Conservation (phyloP, 2,888 invertebrate genomes). For the Tridacna crocea region DNA sequence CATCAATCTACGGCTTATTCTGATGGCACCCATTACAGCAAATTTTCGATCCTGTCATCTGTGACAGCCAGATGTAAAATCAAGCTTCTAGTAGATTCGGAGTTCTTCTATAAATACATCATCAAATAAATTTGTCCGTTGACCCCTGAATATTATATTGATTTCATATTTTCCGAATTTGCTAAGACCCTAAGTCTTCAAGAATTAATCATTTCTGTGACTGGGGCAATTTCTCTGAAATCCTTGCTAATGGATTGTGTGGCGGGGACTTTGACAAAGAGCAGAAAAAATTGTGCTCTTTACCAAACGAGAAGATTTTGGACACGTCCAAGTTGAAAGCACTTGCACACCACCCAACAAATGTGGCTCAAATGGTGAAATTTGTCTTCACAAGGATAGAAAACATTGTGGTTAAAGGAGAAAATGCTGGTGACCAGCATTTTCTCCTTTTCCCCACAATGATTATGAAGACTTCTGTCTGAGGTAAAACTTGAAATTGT, state of each 20-base stretch:
- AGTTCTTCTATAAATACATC: slow-evolving; percentile 59
- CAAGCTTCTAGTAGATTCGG: slow-evolving; percentile 28
- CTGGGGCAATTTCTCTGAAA: slow-evolving; percentile 26
- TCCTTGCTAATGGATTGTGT: slow-evolving; percentile 19
- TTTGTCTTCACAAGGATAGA: not conserved
- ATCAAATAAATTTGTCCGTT: slow-evolving; percentile 41
- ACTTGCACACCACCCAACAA: not conserved
- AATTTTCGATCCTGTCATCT: slow-evolving; percentile 52
- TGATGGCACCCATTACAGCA: slow-evolving; percentile 57
- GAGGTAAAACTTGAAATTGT: not conserved
- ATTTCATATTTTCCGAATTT: slow-evolving; percentile 54
- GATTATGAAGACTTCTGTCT: not conserved
- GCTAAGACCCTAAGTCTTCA: slow-evolving; percentile 13
- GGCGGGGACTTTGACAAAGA: not conserved
- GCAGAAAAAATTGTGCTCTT: not conserved
- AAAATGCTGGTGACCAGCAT: not conserved
- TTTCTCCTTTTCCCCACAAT: not conserved
- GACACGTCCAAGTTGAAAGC: not conserved
- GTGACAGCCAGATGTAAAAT: slow-evolving; percentile 38
- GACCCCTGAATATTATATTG: slow-evolving; percentile 52
- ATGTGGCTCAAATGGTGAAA: not conserved
- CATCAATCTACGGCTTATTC: slow-evolving; percentile 47
- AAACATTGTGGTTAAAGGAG: not conserved
- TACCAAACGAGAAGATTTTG: not conserved
- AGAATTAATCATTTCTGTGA: slow-evolving; percentile 29